Percentiles rank a stretch among this genome's conserved stretches.
Evolutionary conservation across 2,797 vertebrate species (phyloP).

Genomic region (Oceanodroma leucorhoa): DNA sequence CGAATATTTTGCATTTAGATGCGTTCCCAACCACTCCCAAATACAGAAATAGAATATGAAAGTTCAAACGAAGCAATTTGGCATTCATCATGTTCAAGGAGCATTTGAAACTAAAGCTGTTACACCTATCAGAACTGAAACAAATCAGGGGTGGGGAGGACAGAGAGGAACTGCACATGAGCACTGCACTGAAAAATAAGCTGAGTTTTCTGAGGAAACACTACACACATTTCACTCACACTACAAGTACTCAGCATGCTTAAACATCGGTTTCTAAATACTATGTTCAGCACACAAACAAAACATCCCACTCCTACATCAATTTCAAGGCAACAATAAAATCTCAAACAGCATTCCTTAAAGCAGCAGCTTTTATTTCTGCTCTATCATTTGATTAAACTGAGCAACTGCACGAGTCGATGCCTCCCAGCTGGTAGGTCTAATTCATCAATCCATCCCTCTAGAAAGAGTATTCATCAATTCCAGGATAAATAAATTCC

Average conservation of each 20-base stretch:
- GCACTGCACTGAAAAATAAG: neutral
- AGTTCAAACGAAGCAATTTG: neutral
- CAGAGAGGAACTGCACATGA: neutral
- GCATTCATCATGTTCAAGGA: neutral
- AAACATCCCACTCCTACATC: neutral
- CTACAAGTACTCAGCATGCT: neutral
- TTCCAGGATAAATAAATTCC: neutral
- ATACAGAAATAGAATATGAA: rapidly evolving
- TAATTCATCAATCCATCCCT: neutral
- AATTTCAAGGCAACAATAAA: neutral
- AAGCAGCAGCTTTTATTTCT: neutral
- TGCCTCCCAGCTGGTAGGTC: neutral
- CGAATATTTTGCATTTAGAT: rapidly evolving
- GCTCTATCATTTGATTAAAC: neutral
- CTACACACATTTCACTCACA: neutral
- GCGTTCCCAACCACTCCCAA: neutral
- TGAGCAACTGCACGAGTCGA: neutral
- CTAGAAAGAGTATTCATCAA: neutral
- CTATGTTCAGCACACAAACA: neutral
- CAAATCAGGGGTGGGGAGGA: rapidly evolving
- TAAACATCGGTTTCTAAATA: neutral
- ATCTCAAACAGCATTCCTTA: neutral
- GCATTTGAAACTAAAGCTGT: neutral
- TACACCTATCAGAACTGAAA: neutral
- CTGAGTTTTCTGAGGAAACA: neutral